Conservation (phyloP, 2,113 vertebrate genomes). For the Hiodon alosoides region DNA sequence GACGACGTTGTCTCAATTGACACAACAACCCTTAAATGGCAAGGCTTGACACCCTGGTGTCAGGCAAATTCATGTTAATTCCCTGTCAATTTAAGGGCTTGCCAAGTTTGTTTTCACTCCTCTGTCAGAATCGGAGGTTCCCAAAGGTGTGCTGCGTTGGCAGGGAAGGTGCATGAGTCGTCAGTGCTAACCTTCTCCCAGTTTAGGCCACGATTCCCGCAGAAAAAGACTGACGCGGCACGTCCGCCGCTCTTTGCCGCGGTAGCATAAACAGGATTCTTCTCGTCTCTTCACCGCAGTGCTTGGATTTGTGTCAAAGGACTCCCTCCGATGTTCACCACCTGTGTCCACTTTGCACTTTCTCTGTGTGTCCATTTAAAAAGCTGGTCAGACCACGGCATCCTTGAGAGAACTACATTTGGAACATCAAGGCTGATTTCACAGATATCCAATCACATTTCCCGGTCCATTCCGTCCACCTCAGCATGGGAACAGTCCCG, state of each 20-base stretch:
- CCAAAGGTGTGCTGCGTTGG: neutral
- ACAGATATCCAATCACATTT: constrained; percentile 38
- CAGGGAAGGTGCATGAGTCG: neutral
- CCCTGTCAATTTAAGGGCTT: too few species aligned
- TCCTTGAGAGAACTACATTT: constrained; percentile 11
- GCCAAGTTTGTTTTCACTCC: too few species aligned
- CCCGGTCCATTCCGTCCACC: neutral
- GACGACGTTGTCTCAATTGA: too few species aligned
- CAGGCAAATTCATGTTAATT: too few species aligned
- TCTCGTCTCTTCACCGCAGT: neutral
- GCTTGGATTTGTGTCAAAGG: neutral
- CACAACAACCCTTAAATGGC: too few species aligned
- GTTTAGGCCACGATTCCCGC: neutral
- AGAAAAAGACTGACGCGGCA: neutral
- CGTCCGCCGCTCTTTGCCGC: neutral
- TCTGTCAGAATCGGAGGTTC: neutral
- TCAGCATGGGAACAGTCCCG: neutral
- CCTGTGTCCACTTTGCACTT: neutral
- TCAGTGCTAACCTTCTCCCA: neutral
- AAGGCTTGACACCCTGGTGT: too few species aligned
- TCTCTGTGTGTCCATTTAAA: neutral
- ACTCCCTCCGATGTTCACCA: neutral
- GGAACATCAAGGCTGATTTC: constrained; percentile 30
- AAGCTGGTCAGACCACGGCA: constrained; percentile 27
- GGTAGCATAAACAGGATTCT: neutral